Evolutionary conservation across 2,797 vertebrate genomes (phyloP), one percentile per base, ranked within the genome.

Genomic region (Ptychobarbus kaznakovi): DNA sequence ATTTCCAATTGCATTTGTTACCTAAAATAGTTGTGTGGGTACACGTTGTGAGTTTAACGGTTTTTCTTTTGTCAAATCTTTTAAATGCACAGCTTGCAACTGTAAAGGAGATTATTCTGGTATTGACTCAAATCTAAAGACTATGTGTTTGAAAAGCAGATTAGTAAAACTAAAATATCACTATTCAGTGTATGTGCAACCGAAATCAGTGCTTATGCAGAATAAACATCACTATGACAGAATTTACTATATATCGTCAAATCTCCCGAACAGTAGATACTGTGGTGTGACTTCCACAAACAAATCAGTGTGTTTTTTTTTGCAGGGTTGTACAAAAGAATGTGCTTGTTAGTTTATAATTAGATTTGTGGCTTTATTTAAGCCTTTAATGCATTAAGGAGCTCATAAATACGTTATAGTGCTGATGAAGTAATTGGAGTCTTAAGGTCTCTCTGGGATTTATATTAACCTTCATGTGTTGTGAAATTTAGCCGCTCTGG

Each of bases 391-490:
- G 38, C 68, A 81, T 86, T 70, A 70, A 22, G 49, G 46, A 38
- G 38, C 49, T 80, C 32, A 65, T 80, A 65, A 73, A 81, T 82
- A 38, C 63, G 8, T 22, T 58, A 69, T 80, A 74, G 72, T 86
- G 89, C 87, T 90, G 87, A 88, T 79, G 61, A 76, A 81, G 87
- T 86, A 84, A 86, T 32, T 69, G 44, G 87, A 87, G 87, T 46
- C 69, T 87, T 82, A 82, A 56, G 15, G 75, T 53, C 56, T 79
- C 80, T 75, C 80, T 76, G 70, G 76, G 87, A 81, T 90, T 81
- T 76, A 88, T 79, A 82, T 77, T 85, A 85, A 85, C 46, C 80
- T 74, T 82, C 66, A 32, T 78, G 49, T 44, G 63, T 25, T 1
- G 1, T 28, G 42, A 72, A 65, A 80, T 58, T 1, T n/a, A 74